Base-by-base conservation (phyloP, 2,113 vertebrate genomes). In the Charadrius vociferus region DNA sequence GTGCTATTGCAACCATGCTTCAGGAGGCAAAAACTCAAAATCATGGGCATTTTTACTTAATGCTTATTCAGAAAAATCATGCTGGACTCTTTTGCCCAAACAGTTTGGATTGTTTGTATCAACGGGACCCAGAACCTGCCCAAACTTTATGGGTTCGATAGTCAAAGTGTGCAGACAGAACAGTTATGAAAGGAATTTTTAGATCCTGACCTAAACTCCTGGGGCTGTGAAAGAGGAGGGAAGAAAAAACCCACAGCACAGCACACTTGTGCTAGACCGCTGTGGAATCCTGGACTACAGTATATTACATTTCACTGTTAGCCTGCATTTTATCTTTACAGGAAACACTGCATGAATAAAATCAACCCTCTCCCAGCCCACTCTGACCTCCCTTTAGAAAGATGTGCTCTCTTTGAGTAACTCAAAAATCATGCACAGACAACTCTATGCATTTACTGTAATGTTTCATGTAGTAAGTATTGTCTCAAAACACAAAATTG, bases 221-320 rank as follows among this genome's bases (percentile, higher is more conserved):
- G 36, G 14, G 22, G 4, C n/a, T 83, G 20, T 41, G 67, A 84
- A 83, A 68, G 21, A 80, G 11, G 32, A 88, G 36, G 22, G 10
- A 32, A 34, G 2, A 27, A 23, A 50, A 0, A 1, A 0, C 12
- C 12, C 14, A 16, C 36, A 53, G 41, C 47, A 49, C 47, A 49
- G 10, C 24, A 53, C 73, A 80, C 5, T 30, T 56, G 14, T 56
- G 24, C 52, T 72, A 62, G 58, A 67, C 53, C 1, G 0, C 24
- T 26, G 4, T 75, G 70, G 26, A 90, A 94, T 47, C 23, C 66
- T 43, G 45, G 52, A 72, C 19, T 39, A 59, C 0, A 1, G 21
- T n/a, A 39, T 58, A 88, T 61, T 52, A n/a, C 29, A 9, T 26
- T 62, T 53, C 9, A 6, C 9, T 41, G 7, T 62, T 29, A 91